Evolutionary conservation across 2,888 invertebrate genomes (phyloP), one percentile per base, ranked within the genome.

Genomic region (Lepas anatifera): DNA sequence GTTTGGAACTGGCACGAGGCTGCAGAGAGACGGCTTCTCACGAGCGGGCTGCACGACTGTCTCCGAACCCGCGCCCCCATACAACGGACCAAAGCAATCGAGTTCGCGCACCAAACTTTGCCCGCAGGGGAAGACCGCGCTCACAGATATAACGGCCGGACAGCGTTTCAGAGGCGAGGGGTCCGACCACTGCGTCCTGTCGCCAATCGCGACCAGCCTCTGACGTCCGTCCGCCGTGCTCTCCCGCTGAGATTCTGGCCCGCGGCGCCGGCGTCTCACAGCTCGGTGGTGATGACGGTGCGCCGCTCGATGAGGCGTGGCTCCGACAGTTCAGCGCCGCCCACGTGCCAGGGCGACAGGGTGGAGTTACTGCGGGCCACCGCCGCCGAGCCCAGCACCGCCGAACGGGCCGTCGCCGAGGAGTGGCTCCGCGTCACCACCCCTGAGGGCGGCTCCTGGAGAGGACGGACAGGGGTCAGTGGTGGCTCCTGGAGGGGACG

Each of bases 261-360:
- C 18, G 46, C 13, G 11, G 46, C 46, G n/a, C 6, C 3, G 50
- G 10, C 50, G 27, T 7, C 58, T 58, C 58, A 66, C 4, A 66
- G 66, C 39, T 66, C 66, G 25, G 66, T 66, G 66, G 66, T 66
- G 41, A 66, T 66, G 25, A 66, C 66, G 27, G 66, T 66, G 39
- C 66, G 66, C 37, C 66, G 66, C 39, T 66, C 39, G 27, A 66
- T n/a, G 6, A 37, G 41, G 27, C 25, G 66, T 11, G 66, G 66
- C 27, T 37, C 66, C 1, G 41, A 37, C 25, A 66, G 39, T 16
- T 37, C 66, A 8, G 66, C 39, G 39, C 66, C 66, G 41, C 66
- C 66, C 66, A 66, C 66, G 39, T 66, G 66, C 66, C 66, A 66
- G 13, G 66, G 66, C 27, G 66, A 66, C 39, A 66, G 41, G 25